Evolutionary conservation across 1,140 invertebrate species (phyloP).

Genomic region (Platyscapa corneri): DNA sequence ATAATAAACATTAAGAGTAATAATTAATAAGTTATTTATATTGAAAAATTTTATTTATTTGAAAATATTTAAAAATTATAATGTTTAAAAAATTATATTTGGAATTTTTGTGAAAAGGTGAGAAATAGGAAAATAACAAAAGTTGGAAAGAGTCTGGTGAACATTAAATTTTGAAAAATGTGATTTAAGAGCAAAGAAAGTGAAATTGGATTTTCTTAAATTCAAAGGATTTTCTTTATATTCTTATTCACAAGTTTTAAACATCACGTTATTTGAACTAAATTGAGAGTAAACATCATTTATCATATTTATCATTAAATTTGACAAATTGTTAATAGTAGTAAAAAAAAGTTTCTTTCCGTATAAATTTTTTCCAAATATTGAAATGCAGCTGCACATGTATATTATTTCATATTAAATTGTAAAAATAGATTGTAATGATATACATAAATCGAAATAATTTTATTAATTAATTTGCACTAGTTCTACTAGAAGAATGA

Average conservation of each 20-base stretch:
- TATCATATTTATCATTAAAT: not conserved
- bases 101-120: not conserved
- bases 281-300: not conserved
- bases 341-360: not conserved
- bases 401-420: not conserved
- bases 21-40: too few species aligned
- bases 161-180: not conserved
- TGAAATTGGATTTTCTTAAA: not conserved
- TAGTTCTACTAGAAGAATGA: too few species aligned
- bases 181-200: constrained; percentile 1
- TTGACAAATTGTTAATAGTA: not conserved
- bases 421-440: not conserved
- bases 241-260: not conserved
- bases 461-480: too few species aligned
- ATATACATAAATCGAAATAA: not conserved
- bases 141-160: not conserved
- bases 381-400: not conserved
- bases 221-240: not conserved
- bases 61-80: not conserved
- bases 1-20: too few species aligned
- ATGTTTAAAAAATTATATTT: not conserved
- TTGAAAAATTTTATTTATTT: not conserved
- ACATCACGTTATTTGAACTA: not conserved
- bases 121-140: not conserved
- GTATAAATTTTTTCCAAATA: not conserved